Conservation (phyloP, 2,113 vertebrate species). For the Microcebus tavaratra region DNA sequence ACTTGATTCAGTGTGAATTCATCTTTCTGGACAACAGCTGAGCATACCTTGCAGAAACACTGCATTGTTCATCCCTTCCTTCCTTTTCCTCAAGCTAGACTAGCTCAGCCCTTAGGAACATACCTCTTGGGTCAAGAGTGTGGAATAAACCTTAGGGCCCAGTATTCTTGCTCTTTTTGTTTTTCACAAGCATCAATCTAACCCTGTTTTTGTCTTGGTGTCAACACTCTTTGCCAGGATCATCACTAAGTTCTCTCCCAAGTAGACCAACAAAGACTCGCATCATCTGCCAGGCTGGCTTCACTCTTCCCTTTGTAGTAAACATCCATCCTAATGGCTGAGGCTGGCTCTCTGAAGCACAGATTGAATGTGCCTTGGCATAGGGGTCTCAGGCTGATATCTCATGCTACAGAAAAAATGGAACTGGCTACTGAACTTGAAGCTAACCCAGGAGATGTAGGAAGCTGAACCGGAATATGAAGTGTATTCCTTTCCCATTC, state of each 20-base stretch:
- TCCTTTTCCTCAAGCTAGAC: background rate
- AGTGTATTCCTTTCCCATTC: background rate
- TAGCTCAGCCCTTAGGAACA: conserved; percentile 25
- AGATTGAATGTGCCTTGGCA: background rate
- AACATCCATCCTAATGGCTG: background rate
- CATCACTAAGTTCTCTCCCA: conserved; percentile 4
- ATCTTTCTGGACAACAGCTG: conserved; percentile 7
- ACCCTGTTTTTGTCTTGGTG: background rate
- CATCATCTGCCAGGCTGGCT: background rate
- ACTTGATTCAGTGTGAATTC: conserved; percentile 26
- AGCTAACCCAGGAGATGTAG: background rate
- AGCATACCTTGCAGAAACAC: background rate
- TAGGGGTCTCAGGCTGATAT: background rate
- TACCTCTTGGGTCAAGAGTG: conserved; percentile 18
- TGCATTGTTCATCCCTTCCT: background rate
- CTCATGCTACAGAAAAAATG: background rate
- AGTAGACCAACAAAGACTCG: conserved; percentile 2
- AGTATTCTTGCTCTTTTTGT: background rate
- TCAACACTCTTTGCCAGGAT: background rate
- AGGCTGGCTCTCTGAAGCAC: background rate
- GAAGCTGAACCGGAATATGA: background rate
- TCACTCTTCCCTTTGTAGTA: conserved; percentile 34
- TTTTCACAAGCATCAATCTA: background rate
- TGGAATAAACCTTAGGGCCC: background rate
- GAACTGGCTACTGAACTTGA: background rate